Conservation (phyloP, 2,797 vertebrate species). For the Tangara arthus region DNA sequence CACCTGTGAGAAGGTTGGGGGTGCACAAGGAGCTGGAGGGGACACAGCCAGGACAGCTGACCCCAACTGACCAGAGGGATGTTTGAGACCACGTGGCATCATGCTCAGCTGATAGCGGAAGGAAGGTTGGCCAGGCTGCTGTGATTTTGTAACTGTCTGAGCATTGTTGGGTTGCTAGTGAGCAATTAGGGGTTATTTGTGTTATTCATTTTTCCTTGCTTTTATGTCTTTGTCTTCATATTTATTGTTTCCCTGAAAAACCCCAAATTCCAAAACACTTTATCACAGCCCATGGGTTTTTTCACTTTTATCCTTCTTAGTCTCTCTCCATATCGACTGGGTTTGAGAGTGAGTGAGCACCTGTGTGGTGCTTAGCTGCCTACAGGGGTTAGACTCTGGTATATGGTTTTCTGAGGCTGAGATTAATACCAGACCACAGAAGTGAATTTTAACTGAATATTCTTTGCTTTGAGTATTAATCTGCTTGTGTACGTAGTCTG, state of each 20-base stretch:
- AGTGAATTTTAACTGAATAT: neutral
- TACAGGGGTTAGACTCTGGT: rapidly evolving
- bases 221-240: neutral
- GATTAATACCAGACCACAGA: neutral
- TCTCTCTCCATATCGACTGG: neutral
- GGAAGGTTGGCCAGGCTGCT: neutral
- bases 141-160: neutral
- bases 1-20: neutral
- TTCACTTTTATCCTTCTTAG: neutral
- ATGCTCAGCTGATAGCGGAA: rapidly evolving
- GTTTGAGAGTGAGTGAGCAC: neutral
- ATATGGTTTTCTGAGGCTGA: neutral
- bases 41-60: rapidly evolving
- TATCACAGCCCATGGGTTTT: neutral
- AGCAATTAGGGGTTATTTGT: rapidly evolving
- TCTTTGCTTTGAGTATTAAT: neutral
- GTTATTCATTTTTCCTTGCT: neutral
- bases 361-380: neutral
- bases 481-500: neutral
- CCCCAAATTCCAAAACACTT: rapidly evolving
- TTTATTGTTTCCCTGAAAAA: neutral
- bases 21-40: neutral
- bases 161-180: neutral
- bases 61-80: rapidly evolving
- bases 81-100: rapidly evolving